Conservation (phyloP, 2,797 vertebrate genomes). For the Lophius americanus region DNA sequence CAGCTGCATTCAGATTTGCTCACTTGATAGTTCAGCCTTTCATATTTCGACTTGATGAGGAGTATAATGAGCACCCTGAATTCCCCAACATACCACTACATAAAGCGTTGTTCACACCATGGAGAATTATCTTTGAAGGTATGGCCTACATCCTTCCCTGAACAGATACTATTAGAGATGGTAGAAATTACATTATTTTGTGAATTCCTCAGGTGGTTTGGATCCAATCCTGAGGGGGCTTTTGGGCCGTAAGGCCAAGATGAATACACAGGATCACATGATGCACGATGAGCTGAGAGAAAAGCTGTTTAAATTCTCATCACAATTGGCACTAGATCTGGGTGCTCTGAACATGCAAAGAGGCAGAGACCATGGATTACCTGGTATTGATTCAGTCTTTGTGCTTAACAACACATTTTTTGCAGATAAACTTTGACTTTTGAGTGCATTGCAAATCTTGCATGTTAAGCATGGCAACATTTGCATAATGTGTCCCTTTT, state of each 20-base stretch:
- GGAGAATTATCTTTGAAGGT: constrained; percentile 86
- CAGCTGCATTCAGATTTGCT: constrained; percentile 86
- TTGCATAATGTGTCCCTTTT: neutral
- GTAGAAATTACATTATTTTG: neutral
- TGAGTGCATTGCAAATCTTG: neutral
- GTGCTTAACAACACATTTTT: neutral
- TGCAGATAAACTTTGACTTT: neutral
- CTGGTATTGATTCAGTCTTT: constrained; percentile 73
- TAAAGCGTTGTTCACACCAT: constrained; percentile 79
- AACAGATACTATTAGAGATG: neutral
- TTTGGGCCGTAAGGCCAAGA: constrained; percentile 70
- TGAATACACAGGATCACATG: constrained; percentile 71
- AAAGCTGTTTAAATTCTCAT: constrained; percentile 70
- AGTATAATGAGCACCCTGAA: constrained; percentile 62
- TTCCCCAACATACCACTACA: constrained; percentile 74
- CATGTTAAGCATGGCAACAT: neutral
- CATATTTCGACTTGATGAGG: constrained; percentile 79
- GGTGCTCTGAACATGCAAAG: constrained; percentile 88
- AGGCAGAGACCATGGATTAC: constrained; percentile 87
- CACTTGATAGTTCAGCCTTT: constrained; percentile 84
- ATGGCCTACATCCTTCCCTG: neutral
- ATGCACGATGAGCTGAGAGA: constrained; percentile 75
- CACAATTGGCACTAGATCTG: constrained; percentile 80
- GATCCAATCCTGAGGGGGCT: constrained; percentile 80
- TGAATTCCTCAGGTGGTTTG: constrained; percentile 71